phyloP scores from a whole-genome alignment of 2,113 vertebrate species.

The Connochaetes taurinus region DNA sequence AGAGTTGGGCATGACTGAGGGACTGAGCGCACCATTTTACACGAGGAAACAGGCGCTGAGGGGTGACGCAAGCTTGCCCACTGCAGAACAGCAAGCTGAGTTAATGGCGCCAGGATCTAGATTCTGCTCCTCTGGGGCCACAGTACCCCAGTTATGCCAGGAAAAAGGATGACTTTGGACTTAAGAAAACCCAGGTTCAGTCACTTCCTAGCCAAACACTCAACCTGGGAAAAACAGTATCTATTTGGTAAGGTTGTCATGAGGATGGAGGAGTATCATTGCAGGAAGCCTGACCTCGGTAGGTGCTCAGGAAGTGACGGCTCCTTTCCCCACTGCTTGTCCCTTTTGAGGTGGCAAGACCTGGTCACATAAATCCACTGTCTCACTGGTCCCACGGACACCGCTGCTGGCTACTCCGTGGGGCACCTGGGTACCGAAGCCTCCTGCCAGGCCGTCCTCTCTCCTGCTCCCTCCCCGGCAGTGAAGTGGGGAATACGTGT shows the following conservation, averaged over 20 bases:
- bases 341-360: not conserved
- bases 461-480: not conserved
- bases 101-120: too few species aligned
- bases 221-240: not conserved
- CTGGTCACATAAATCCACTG: too few species aligned
- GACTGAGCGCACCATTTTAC: not conserved
- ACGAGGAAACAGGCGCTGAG: not conserved
- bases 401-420: too few species aligned
- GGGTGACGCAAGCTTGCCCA: rapidly evolving
- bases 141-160: too few species aligned
- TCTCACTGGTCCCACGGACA: not conserved
- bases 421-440: not conserved
- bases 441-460: not conserved
- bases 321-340: not conserved
- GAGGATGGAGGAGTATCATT: not conserved
- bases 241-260: not conserved
- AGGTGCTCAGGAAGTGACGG: not conserved
- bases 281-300: not conserved
- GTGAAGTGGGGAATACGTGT: not conserved
- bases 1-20: not conserved
- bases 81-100: rapidly evolving
- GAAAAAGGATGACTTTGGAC: not conserved
- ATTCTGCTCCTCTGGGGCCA: not conserved
- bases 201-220: not conserved
- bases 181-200: not conserved